A percentile compares a stretch with the other conserved stretches of the same genome.
These are phyloP conservation scores for Pseudomyrmex flavicornis DNA, from an alignment of 1,140 invertebrate species.

Conservation along the genomic window DNA sequence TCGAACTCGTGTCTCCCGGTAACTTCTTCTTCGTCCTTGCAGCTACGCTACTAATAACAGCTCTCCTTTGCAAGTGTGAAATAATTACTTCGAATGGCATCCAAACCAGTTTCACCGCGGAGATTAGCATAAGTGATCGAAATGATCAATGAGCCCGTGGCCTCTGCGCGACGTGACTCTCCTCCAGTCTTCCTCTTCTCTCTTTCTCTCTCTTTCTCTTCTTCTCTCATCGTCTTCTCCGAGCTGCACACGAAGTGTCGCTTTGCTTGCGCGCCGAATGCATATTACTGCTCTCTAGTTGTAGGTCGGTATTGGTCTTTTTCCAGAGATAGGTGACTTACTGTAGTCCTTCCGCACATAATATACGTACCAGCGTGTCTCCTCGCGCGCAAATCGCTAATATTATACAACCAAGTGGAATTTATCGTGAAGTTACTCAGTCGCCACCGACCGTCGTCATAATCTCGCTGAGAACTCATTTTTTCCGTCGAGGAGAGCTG, in stretches of 20 bases:
- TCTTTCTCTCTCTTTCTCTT: slow-evolving; percentile 23
- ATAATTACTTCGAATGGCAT: slow-evolving; percentile 81
- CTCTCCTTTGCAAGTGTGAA: slow-evolving; percentile 81
- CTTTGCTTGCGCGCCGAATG: slow-evolving; percentile 23
- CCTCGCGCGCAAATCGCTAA: slow-evolving; percentile 31
- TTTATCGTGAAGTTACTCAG: slow-evolving; percentile 54
- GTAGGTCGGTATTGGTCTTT: slow-evolving; percentile 19
- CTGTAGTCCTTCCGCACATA: slow-evolving; percentile 53
- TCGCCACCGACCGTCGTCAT: slow-evolving; percentile 55
- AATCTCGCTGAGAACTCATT: slow-evolving; percentile 11
- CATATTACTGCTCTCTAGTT: slow-evolving; percentile 57
- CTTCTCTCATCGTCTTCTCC: neutral
- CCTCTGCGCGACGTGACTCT: slow-evolving; percentile 70
- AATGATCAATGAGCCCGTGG: slow-evolving; percentile 80
- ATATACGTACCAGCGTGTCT: slow-evolving; percentile 50
- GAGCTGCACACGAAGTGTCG: slow-evolving; percentile 24
- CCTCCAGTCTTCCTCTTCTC: slow-evolving; percentile 28
- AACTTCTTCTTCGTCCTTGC: neutral
- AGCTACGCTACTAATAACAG: slow-evolving; percentile 76
- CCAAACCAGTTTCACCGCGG: slow-evolving; percentile 78
- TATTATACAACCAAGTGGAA: slow-evolving; percentile 41
- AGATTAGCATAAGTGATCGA: slow-evolving; percentile 82
- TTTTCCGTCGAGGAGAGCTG: slow-evolving; percentile 14
- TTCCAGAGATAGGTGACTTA: slow-evolving; percentile 60
- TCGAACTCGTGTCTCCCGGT: neutral